These are phyloP conservation scores for Daktulosphaira vitifoliae DNA, from an alignment of 1,140 invertebrate species.

Conservation along the genomic window DNA sequence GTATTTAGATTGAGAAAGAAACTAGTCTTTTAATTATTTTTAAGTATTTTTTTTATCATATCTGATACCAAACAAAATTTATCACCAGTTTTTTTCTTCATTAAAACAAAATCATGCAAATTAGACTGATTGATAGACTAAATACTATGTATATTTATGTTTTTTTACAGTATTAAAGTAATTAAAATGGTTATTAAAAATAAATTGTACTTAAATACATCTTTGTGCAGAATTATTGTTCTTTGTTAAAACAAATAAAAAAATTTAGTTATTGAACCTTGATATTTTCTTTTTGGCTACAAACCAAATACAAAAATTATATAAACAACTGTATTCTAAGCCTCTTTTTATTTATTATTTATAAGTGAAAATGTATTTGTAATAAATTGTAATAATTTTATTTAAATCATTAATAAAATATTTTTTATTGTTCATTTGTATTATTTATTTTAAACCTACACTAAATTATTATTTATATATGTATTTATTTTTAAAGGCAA, in stretches of 20 bases:
- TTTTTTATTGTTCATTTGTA: slow-evolving; percentile 23
- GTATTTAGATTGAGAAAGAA: slow-evolving; percentile 23
- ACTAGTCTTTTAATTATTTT: slow-evolving; percentile 30
- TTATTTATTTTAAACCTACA: too few species aligned
- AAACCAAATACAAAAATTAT: too few species aligned
- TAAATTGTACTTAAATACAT: slow-evolving; percentile 8
- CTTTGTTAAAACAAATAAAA: too few species aligned
- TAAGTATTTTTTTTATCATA: slow-evolving; percentile 17
- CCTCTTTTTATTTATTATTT: slow-evolving; percentile 18
- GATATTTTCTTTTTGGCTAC: slow-evolving; percentile 12
- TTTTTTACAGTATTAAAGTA: slow-evolving; percentile 23
- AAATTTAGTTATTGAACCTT: slow-evolving; percentile 3
- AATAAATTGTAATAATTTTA: slow-evolving; percentile 16
- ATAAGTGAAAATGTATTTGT: slow-evolving; percentile 28
- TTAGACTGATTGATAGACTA: slow-evolving; percentile 33
- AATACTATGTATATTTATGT: neutral
- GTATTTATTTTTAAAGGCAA: too few species aligned
- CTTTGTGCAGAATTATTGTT: slow-evolving; percentile 6
- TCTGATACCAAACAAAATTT: slow-evolving; percentile 19
- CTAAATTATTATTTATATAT: too few species aligned
- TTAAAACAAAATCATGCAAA: slow-evolving; percentile 24
- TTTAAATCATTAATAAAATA: slow-evolving; percentile 22
- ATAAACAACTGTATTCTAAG: slow-evolving; percentile 13
- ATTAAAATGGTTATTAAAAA: neutral
- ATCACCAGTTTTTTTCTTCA: slow-evolving; percentile 23